These are phyloP conservation scores for Coelopa frigida DNA, from an alignment of 1,140 invertebrate genomes.

Conservation along the genomic window DNA sequence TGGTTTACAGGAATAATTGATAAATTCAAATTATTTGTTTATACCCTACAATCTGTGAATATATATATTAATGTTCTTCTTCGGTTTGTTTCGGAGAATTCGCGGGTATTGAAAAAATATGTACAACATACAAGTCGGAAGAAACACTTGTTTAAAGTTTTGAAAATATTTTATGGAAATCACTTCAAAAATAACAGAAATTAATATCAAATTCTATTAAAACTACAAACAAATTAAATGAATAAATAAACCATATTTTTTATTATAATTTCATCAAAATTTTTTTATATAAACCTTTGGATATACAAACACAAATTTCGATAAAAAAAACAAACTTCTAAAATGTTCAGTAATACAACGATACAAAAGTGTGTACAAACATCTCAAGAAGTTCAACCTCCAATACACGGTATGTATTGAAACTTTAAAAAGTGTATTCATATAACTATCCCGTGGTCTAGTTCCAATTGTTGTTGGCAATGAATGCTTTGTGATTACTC, in stretches of 20 bases:
- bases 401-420: constrained; percentile 18
- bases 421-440: background rate
- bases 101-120: too few species aligned
- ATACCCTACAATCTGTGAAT: too few species aligned
- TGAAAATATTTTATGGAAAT: too few species aligned
- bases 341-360: background rate
- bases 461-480: constrained; percentile 27
- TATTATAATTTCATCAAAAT: background rate
- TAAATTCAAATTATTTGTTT: too few species aligned
- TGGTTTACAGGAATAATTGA: too few species aligned
- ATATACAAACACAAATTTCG: background rate
- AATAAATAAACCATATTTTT: background rate
- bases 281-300: background rate
- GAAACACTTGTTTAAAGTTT: too few species aligned
- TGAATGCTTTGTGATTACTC: constrained; percentile 22
- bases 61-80: too few species aligned
- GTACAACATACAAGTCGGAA: too few species aligned
- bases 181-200: too few species aligned
- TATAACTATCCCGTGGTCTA: background rate
- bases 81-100: too few species aligned
- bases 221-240: background rate
- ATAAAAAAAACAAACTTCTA: constrained; percentile 1
- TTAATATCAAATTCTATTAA: background rate
- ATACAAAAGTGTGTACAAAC: constrained; percentile 19
- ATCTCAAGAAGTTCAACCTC: constrained; percentile 22